phyloP scores from a whole-genome alignment of 2,797 vertebrate genomes.

The Chelon auratus region DNA sequence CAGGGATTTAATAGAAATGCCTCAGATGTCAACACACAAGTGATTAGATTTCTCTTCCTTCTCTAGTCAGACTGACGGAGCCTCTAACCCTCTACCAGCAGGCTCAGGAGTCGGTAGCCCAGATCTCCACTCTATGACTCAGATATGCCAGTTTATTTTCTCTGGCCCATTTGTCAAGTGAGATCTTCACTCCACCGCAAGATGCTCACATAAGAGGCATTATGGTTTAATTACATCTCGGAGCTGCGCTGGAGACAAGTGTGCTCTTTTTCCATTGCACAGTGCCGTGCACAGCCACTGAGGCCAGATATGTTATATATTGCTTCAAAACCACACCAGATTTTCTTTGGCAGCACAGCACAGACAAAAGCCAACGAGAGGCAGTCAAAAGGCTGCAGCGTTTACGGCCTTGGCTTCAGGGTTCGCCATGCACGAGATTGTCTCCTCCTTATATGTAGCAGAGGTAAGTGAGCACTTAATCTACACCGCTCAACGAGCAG shows the following conservation, averaged over 20 bases:
- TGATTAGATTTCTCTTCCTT: constrained; percentile 56
- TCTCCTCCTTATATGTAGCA: constrained; percentile 33
- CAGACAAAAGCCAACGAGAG: constrained; percentile 48
- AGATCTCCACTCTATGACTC: constrained; percentile 61
- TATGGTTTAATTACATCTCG: constrained; percentile 71
- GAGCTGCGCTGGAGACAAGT: constrained; percentile 66
- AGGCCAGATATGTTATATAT: constrained; percentile 73
- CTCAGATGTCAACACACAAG: constrained; percentile 49
- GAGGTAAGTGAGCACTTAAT: constrained; percentile 9
- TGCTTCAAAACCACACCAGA: constrained; percentile 69
- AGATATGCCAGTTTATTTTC: constrained; percentile 72
- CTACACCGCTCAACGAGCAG: neutral
- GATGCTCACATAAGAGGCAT: constrained; percentile 71
- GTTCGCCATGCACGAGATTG: constrained; percentile 33
- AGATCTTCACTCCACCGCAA: constrained; percentile 70
- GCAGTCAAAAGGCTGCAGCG: constrained; percentile 41
- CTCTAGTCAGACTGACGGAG: constrained; percentile 33
- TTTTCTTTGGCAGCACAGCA: constrained; percentile 57
- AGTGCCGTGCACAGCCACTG: constrained; percentile 48
- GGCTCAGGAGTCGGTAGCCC: constrained; percentile 43
- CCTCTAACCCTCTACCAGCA: constrained; percentile 48
- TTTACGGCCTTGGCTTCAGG: constrained; percentile 50
- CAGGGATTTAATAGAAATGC: constrained; percentile 63
- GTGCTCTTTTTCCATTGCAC: constrained; percentile 70
- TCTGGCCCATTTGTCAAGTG: constrained; percentile 76